phyloP scores from a whole-genome alignment of 2,888 invertebrate species.

The Lasius fuliginosus region DNA sequence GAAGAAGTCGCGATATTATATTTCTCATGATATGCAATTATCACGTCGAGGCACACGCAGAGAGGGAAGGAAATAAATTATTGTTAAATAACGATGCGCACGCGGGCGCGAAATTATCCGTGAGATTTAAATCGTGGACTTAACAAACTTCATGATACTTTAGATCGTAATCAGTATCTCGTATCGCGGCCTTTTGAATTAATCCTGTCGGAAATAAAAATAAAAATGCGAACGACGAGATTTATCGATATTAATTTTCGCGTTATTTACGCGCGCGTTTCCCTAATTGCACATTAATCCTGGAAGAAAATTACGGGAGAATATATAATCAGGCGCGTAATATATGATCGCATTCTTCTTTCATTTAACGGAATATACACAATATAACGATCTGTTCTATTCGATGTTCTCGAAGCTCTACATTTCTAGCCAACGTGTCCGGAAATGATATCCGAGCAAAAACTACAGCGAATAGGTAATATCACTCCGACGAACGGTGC shows the following conservation, averaged over 20 bases:
- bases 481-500: constrained; percentile 39
- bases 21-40: constrained; percentile 27
- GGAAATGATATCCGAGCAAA: constrained; percentile 33
- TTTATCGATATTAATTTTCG: constrained; percentile 37
- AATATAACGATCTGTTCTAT: background rate
- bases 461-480: constrained; percentile 18
- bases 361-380: background rate
- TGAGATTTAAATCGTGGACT: background rate
- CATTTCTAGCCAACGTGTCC: background rate
- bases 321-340: background rate
- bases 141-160: constrained; percentile 6
- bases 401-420: background rate
- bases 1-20: constrained; percentile 12
- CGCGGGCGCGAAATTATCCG: background rate
- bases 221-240: background rate
- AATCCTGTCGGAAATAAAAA: constrained; percentile 31
- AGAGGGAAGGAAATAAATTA: background rate
- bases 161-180: constrained; percentile 19
- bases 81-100: background rate
- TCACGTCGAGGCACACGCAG: background rate
- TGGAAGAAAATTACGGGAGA: background rate
- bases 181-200: background rate
- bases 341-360: constrained; percentile 15
- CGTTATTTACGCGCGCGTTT: background rate
- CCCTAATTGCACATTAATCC: background rate